Conservation (phyloP, 1,140 invertebrate species). For the Hirudo medicinalis region DNA sequence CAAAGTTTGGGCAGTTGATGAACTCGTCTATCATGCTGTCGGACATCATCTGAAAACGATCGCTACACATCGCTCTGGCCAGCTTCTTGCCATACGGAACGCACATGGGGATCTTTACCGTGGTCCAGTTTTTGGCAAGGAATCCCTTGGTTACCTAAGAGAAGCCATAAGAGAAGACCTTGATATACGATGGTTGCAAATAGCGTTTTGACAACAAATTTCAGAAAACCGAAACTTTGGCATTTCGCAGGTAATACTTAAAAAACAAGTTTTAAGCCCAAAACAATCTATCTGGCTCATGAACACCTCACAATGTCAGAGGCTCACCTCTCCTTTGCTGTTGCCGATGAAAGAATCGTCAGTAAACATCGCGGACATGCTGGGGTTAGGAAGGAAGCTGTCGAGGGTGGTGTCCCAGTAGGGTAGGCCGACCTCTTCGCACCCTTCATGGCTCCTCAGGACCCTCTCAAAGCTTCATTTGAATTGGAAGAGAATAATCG, state of each 20-base stretch:
- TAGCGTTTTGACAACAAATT: no score
- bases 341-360: slow-evolving; percentile 12
- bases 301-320: background rate
- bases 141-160: no score
- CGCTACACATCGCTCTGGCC: background rate
- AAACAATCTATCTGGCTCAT: background rate
- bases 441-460: no score
- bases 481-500: no score
- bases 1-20: slow-evolving; percentile 2
- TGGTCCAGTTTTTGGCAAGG: slow-evolving; percentile 2
- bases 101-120: slow-evolving; percentile 3
- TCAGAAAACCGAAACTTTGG: no score
- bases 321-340: background rate
- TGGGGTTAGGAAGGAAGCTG: slow-evolving; percentile 9
- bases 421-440: background rate
- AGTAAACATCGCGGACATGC: slow-evolving; percentile 1
- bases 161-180: background rate
- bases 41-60: slow-evolving; percentile 4
- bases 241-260: no score
- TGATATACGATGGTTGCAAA: no score
- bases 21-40: background rate
- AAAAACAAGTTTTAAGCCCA: background rate
- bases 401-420: slow-evolving; percentile 16
- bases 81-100: background rate
- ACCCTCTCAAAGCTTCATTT: no score